A percentile compares a stretch with the other conserved stretches of the same genome.
Conservation (phyloP, 1,140 invertebrate species). For the Drosophila dunni region DNA sequence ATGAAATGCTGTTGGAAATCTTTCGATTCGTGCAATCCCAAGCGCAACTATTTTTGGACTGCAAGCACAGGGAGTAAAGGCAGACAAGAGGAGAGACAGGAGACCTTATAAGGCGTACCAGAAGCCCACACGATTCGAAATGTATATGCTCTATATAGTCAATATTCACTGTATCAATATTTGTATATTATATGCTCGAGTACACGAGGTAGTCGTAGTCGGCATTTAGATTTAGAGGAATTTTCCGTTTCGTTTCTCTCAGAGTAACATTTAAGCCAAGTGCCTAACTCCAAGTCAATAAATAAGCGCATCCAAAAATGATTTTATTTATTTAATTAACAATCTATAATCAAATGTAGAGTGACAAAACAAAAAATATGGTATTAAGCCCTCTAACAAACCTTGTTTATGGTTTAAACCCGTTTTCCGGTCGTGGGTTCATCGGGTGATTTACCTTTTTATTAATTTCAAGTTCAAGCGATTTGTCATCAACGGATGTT, state of each 20-base stretch:
- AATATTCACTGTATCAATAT: conserved; percentile 16
- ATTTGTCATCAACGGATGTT: conserved; percentile 20
- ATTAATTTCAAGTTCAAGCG: conserved; percentile 60
- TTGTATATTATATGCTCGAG: conserved; percentile 53
- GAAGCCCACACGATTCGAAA: conserved; percentile 39
- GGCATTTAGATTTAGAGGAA: conserved; percentile 79
- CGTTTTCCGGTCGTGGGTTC: conserved; percentile 23
- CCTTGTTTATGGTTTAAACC: conserved; percentile 15
- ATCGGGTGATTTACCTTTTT: conserved; percentile 54
- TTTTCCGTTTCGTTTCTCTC: conserved; percentile 49
- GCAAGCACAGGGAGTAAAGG: conserved; percentile 76
- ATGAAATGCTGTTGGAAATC: conserved; percentile 80
- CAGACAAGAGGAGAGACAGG: too few species aligned
- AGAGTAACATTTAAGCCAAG: conserved; percentile 21
- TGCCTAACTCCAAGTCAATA: conserved; percentile 55
- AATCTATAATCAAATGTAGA: background rate
- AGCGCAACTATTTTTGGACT: conserved; percentile 79
- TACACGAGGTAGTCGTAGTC: conserved; percentile 81
- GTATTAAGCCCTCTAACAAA: background rate
- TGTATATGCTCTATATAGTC: conserved; percentile 32
- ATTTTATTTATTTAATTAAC: background rate
- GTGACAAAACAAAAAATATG: too few species aligned
- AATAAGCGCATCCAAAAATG: conserved; percentile 68
- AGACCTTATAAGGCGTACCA: conserved; percentile 1
- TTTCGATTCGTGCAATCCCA: conserved; percentile 79